Conservation (phyloP, 2,888 invertebrate species). For the Tyria jacobaeae region DNA sequence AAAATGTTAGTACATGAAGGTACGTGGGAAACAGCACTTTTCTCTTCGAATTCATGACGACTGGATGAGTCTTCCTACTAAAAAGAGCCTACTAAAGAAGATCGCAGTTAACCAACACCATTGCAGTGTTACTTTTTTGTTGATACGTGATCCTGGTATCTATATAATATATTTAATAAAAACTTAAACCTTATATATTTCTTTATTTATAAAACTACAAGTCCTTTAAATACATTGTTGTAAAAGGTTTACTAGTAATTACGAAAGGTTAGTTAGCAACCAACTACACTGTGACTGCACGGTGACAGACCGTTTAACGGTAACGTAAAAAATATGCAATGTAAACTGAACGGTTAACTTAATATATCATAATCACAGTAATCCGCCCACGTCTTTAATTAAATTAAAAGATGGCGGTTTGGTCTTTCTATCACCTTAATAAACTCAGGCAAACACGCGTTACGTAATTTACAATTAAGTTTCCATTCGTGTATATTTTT, state of each 20-base stretch:
- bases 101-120: too few species aligned
- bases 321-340: constrained; percentile 25
- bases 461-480: constrained; percentile 35
- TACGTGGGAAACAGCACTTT: too few species aligned
- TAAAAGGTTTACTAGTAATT: constrained; percentile 33
- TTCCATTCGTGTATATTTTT: not conserved
- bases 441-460: constrained; percentile 15
- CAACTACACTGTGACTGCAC: constrained; percentile 7
- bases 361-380: constrained; percentile 28
- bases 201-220: too few species aligned
- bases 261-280: constrained; percentile 28
- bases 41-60: too few species aligned
- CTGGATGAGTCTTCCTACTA: too few species aligned
- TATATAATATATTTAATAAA: too few species aligned
- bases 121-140: too few species aligned
- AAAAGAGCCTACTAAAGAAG: too few species aligned
- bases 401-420: constrained; percentile 36
- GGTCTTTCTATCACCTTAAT: constrained; percentile 23
- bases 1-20: too few species aligned
- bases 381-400: constrained; percentile 39
- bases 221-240: too few species aligned
- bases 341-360: constrained; percentile 27
- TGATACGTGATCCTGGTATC: too few species aligned
- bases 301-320: constrained; percentile 36
- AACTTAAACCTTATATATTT: too few species aligned